phyloP scores from a whole-genome alignment of 2,888 invertebrate species.

The Halictus quadricinctus region DNA sequence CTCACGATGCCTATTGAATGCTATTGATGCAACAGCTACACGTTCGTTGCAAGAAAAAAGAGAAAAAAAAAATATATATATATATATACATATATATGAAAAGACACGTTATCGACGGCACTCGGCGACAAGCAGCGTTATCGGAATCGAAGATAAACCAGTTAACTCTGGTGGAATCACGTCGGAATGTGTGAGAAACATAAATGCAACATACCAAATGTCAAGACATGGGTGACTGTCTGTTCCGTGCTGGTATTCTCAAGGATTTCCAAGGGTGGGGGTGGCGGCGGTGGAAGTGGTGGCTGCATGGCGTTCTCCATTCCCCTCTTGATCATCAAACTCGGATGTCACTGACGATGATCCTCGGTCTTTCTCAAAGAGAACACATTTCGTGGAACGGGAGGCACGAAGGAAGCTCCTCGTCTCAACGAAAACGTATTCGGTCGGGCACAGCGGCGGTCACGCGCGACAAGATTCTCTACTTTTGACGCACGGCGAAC shows the following conservation, averaged over 20 bases:
- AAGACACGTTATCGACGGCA: constrained; percentile 26
- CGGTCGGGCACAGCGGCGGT: neutral
- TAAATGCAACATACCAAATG: constrained; percentile 82
- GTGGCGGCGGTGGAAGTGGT: constrained; percentile 67
- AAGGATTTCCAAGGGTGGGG: constrained; percentile 54
- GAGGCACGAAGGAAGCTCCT: constrained; percentile 19
- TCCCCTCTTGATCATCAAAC: constrained; percentile 34
- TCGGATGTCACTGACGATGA: constrained; percentile 39
- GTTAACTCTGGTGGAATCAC: neutral
- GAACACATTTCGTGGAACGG: constrained; percentile 40
- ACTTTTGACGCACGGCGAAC: constrained; percentile 5
- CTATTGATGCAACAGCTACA: neutral
- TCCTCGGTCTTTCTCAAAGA: constrained; percentile 7
- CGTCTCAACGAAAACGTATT: constrained; percentile 30
- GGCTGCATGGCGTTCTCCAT: constrained; percentile 78
- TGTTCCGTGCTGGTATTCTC: constrained; percentile 67
- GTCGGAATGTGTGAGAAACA: constrained; percentile 17
- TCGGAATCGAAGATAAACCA: constrained; percentile 29
- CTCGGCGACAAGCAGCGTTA: constrained; percentile 14
- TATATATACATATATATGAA: neutral
- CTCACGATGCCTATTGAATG: neutral
- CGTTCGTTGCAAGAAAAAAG: neutral
- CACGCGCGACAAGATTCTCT: constrained; percentile 22
- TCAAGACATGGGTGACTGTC: constrained; percentile 85
- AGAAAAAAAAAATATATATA: neutral